phyloP scores from a whole-genome alignment of 1,140 invertebrate species.

The Arctopsyche grandis region DNA sequence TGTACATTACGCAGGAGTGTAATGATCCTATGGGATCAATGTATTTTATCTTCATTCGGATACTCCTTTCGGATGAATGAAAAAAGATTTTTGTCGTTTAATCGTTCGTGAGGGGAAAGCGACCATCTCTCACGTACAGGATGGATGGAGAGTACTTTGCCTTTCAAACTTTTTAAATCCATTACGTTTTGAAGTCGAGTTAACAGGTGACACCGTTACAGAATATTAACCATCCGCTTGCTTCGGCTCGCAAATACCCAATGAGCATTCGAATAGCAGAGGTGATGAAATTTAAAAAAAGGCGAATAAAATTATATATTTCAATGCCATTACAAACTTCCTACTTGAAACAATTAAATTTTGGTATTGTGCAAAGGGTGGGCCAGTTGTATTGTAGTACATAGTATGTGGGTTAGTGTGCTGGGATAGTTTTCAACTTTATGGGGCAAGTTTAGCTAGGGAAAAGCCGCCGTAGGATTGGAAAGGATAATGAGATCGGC shows the following conservation, averaged over 20 bases:
- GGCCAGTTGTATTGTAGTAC: background rate
- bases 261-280: background rate
- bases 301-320: no score
- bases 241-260: background rate
- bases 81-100: conserved; percentile 5
- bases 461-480: background rate
- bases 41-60: background rate
- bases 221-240: conserved; percentile 26
- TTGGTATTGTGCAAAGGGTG: background rate
- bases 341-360: no score
- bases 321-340: no score
- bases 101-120: conserved; percentile 14
- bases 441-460: background rate
- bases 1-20: background rate
- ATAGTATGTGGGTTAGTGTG: background rate
- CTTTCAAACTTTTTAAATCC: conserved; percentile 34
- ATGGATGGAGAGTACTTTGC: conserved; percentile 4
- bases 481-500: conserved; percentile 14
- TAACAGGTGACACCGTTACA: conserved; percentile 25
- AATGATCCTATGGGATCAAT: background rate
- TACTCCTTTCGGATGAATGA: background rate
- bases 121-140: conserved; percentile 4
- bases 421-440: background rate
- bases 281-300: background rate
- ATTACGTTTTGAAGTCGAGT: conserved; percentile 36